Base-by-base conservation (phyloP, 2,113 vertebrate species). In the Redunca redunca region DNA sequence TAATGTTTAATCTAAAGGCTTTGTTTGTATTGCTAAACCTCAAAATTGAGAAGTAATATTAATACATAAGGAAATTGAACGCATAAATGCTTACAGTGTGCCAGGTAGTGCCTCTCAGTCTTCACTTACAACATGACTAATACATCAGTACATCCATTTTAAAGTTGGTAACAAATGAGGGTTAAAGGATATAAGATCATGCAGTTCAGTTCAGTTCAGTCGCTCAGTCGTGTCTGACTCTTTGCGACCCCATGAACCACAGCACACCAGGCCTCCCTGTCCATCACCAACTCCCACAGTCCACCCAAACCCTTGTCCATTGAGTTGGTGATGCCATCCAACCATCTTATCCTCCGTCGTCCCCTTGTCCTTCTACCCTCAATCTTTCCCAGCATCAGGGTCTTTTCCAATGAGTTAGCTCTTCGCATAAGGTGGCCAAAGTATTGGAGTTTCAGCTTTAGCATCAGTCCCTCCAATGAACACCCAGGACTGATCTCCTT, bases 1-100 rank as follows among this genome's bases (percentile, higher is more conserved):
- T 89, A 80, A 50, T 87, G 58, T 87, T 92, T 95, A 89, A 85
- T 48, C 43, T 86, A 78, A 71, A 91, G 12, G 9, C 17, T 84
- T 58, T 81, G 19, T 83, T 89, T 95, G 48, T 78, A 43, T 82
- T 52, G 90, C n/a, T 46, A 95, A 95, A 53, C 48, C 25, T 25
- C 9, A 93, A 58, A 85, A 77, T 87, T 93, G 87, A 94, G 25
- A 85, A 78, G 26, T 71, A 64, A 89, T 33, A 25, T 77, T 77
- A 77, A 77, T 43, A 77, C 33, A n/a, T 43, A 82, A 87, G 57
- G 84, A 94, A 89, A 85, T 52, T 36, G 89, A 94, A 52, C 40
- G 36, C 46, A 46, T 2, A 60, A 74, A 92, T 26, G 23, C 10
- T 83, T 15, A 15, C 5, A n/a, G 9, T 11, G 7, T 74, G 12